Conservation (phyloP, 2,888 invertebrate species). For the Caenorhabditis sp. region DNA sequence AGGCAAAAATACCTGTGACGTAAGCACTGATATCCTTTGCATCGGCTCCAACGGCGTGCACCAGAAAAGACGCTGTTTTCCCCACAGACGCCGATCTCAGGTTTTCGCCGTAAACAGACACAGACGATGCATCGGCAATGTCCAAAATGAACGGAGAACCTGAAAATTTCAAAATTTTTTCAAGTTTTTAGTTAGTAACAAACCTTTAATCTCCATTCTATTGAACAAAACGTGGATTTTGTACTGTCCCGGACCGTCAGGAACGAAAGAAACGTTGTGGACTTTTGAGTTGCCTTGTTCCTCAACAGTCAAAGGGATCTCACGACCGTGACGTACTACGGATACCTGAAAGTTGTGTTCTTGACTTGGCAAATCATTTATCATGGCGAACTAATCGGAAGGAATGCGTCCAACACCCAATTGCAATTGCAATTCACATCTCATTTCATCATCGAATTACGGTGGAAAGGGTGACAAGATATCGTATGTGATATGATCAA, state of each 20-base stretch:
- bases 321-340: constrained; percentile 76
- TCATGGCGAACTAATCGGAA: constrained; percentile 15
- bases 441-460: constrained; percentile 10
- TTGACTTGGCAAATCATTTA: constrained; percentile 27
- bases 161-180: constrained; percentile 47
- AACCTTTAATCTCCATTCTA: constrained; percentile 88
- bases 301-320: constrained; percentile 83
- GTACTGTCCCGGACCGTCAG: constrained; percentile 83
- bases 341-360: constrained; percentile 76
- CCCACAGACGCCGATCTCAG: constrained; percentile 82
- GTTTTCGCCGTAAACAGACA: constrained; percentile 83
- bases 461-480: constrained; percentile 28
- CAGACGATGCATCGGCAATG: constrained; percentile 81
- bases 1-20: constrained; percentile 78
- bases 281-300: constrained; percentile 61
- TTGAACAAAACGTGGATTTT: constrained; percentile 94
- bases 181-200: no score
- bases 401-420: constrained; percentile 37
- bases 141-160: constrained; percentile 80
- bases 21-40: constrained; percentile 79
- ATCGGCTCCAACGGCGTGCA: constrained; percentile 81
- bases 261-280: constrained; percentile 81
- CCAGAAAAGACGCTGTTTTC: constrained; percentile 82
- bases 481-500: no score
- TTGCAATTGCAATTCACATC: constrained; percentile 20